A percentile compares a stretch with the other conserved stretches of the same genome.
Evolutionary conservation across 2,113 vertebrate species (phyloP).

Genomic region (Scartelaos histophorus): DNA sequence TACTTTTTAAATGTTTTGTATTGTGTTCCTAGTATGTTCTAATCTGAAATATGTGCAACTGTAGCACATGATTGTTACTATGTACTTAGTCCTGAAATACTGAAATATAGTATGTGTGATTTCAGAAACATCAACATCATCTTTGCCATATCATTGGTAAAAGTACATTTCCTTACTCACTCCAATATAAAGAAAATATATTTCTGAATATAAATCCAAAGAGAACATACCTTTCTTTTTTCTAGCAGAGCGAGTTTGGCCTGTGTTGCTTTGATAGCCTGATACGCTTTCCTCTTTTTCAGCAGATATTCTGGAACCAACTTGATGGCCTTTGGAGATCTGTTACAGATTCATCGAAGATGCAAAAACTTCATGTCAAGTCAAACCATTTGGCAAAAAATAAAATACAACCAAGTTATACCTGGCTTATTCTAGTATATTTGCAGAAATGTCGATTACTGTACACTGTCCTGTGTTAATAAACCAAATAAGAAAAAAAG

Average conservation of each 20-base stretch:
- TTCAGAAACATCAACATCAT: no score
- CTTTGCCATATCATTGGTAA: not conserved
- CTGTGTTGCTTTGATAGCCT: constrained; percentile 92
- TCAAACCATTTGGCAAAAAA: not conserved
- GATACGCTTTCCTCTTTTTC: constrained; percentile 92
- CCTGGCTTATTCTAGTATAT: no score
- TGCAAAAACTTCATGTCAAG: not conserved
- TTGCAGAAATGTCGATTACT: not conserved
- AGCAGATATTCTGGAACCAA: constrained; percentile 94
- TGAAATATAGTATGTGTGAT: no score
- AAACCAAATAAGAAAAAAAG: no score
- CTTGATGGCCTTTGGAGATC: constrained; percentile 82
- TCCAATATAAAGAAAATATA: not conserved
- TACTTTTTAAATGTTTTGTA: no score
- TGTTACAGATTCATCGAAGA: constrained; percentile 39
- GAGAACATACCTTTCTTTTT: constrained; percentile 83
- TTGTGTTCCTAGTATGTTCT: no score
- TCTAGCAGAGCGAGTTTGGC: constrained; percentile 88
- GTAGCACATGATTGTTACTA: no score
- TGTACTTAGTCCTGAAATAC: no score
- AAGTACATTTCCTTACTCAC: not conserved
- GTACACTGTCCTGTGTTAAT: not conserved
- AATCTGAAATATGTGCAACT: no score
- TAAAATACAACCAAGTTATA: not conserved
- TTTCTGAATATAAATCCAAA: not conserved